Evolutionary conservation across 2,888 invertebrate genomes (phyloP).

Genomic region (Blastobasis adustella): DNA sequence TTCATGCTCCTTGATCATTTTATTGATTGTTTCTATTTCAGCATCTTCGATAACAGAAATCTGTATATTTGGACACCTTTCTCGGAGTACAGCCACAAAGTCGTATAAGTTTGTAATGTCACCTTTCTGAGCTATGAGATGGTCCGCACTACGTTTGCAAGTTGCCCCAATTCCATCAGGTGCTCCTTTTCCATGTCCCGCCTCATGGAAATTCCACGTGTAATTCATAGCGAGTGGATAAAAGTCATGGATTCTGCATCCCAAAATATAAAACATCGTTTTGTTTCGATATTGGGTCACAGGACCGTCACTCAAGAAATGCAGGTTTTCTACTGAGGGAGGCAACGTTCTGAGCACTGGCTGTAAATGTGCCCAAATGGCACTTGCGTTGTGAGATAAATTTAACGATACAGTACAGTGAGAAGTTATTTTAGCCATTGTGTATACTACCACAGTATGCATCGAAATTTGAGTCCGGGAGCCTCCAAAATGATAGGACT

Average conservation of each 20-base stretch:
- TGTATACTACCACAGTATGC: conserved; percentile 37
- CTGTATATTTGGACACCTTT: conserved; percentile 12
- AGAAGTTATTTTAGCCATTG: conserved; percentile 14
- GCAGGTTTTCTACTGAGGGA: conserved; percentile 19
- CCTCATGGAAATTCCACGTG: conserved; percentile 34
- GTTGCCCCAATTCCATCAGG: conserved; percentile 34
- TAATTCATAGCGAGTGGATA: conserved; percentile 19
- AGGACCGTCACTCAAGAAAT: conserved; percentile 34
- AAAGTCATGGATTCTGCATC: conserved; percentile 18
- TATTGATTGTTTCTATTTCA: conserved; percentile 17
- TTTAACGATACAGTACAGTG: conserved; percentile 26
- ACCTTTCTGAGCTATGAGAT: conserved; percentile 24
- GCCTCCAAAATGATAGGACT: conserved; percentile 35
- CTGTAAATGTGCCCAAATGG: conserved; percentile 27
- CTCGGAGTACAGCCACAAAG: conserved; percentile 13
- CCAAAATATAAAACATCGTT: conserved; percentile 27
- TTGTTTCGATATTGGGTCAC: conserved; percentile 34
- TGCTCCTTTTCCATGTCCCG: conserved; percentile 32
- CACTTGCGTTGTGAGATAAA: conserved; percentile 22
- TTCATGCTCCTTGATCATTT: not conserved
- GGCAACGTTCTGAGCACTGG: conserved; percentile 12
- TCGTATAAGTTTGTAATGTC: conserved; percentile 21
- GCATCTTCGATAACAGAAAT: conserved; percentile 14
- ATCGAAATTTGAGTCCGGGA: conserved; percentile 26
- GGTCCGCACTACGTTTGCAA: conserved; percentile 33